A percentile compares a stretch with the other conserved stretches of the same genome.
These are phyloP conservation scores for Typhlichthys eigenmanni DNA, from an alignment of 2,797 vertebrate genomes.

Conservation along the genomic window DNA sequence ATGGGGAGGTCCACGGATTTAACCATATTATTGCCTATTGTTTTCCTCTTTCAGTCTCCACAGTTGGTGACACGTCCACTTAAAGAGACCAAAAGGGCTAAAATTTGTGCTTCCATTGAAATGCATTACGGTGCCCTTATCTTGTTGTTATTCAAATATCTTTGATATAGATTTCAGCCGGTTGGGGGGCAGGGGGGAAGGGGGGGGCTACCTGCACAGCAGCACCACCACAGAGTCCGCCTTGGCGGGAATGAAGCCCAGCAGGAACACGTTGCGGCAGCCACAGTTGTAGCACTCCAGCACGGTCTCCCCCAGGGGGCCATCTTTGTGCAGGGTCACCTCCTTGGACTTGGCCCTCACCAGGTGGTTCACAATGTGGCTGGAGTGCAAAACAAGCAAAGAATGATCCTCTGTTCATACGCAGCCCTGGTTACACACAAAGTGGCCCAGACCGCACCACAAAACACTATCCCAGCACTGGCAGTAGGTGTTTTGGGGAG, in stretches of 20 bases:
- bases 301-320: slow-evolving; percentile 93
- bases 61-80: too few relatives aligned
- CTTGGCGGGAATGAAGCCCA: slow-evolving; percentile 97
- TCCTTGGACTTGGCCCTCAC: slow-evolving; percentile 99
- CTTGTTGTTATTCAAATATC: too few relatives aligned
- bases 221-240: slow-evolving; percentile 96
- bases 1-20: too few relatives aligned
- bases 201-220: slow-evolving; percentile 86
- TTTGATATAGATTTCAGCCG: background rate
- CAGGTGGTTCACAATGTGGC: slow-evolving; percentile 98
- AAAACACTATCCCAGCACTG: too few relatives aligned
- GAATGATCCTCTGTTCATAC: too few relatives aligned
- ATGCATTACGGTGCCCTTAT: too few relatives aligned
- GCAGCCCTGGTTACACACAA: background rate
- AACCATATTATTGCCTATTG: too few relatives aligned
- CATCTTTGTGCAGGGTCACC: slow-evolving; percentile 96
- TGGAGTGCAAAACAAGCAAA: slow-evolving; percentile 49
- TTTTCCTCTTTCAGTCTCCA: too few relatives aligned
- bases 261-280: slow-evolving; percentile 94
- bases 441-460: too few relatives aligned
- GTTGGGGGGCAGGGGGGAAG: too few relatives aligned
- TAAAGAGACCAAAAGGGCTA: background rate
- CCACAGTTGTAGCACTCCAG: slow-evolving; percentile 98
- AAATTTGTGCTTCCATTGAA: too few relatives aligned
- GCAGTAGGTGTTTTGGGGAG: too few relatives aligned